Evolutionary conservation across 2,888 invertebrate genomes (phyloP), one percentile per base, ranked within the genome.

Genomic region (Aphodius sticticus): DNA sequence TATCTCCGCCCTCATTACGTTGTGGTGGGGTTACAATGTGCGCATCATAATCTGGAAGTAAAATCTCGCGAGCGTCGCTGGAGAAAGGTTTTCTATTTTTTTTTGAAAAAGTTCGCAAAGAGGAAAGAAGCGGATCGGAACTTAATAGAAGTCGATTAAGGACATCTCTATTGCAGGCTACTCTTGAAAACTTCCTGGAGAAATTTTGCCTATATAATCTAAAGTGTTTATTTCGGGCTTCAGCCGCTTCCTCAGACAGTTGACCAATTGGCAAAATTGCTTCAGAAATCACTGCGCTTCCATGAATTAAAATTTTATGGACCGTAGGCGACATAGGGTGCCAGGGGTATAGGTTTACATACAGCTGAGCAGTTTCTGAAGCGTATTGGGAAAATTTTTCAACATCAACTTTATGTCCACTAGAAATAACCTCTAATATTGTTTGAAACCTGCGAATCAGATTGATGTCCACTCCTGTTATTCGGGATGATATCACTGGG

Each of bases 251-350:
- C 74, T 82, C 81, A 9, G 80, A 79, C 36, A 82, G 72, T 37
- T 79, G 77, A 0, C 79, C 81, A 35, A 80, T 81, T 38, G 78
- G 77, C 16, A 82, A 36, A 75, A 79, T 37, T n/a, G 76, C 69
- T 35, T 69, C 69, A 1, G 53, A 70, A 26, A 86, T 84, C 6
- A 86, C 78, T 69, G 70, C 70, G 12, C 84, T 71, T 2, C 86
- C 85, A 83, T 88, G 86, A 6, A 86, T 80, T 75, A 86, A 79
- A 76, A 86, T 81, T 82, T 86, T 86, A 79, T 86, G 86, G 80
- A 87, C 74, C 5, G 86, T 87, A 6, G 78, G 38, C 35, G 78
- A 69, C 75, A 78, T 78, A n/a, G 69, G 75, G 74, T 78, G 35
- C 78, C 78, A 78, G 9, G 7, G n/a, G 53, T 78, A 75, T 12